These are phyloP conservation scores for Aulostomus chinensis DNA, from an alignment of 2,797 vertebrate genomes.

Conservation along the genomic window DNA sequence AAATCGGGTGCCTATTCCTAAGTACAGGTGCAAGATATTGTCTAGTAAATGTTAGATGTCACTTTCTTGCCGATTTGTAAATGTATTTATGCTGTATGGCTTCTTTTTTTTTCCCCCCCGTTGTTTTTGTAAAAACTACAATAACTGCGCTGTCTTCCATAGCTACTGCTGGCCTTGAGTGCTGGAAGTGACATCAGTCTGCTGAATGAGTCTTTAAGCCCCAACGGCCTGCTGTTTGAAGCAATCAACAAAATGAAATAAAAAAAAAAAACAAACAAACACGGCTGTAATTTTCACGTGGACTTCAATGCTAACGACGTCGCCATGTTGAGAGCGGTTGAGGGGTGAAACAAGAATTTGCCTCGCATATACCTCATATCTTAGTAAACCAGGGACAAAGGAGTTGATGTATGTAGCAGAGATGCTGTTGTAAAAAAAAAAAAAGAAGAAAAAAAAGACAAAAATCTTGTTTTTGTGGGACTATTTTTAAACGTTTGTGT, in stretches of 20 bases:
- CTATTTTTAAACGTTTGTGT: conserved; percentile 56
- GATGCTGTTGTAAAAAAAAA: conserved; percentile 79
- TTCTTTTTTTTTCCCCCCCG: conserved; percentile 10
- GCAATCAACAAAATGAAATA: conserved; percentile 69
- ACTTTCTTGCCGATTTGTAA: conserved; percentile 57
- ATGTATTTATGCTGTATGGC: conserved; percentile 55
- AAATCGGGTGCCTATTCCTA: conserved; percentile 63
- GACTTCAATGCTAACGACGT: conserved; percentile 40
- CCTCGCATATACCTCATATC: conserved; percentile 83
- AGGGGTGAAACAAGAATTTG: conserved; percentile 42
- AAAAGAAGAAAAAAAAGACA: conserved; percentile 13
- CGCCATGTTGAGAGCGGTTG: conserved; percentile 51
- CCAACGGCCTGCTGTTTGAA: conserved; percentile 53
- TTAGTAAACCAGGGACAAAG: conserved; percentile 75
- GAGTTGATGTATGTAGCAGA: conserved; percentile 84
- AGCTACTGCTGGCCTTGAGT: conserved; percentile 55
- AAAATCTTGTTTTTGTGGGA: conserved; percentile 46
- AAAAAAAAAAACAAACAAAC: too few relatives aligned
- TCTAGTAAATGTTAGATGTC: conserved; percentile 60
- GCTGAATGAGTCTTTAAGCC: conserved; percentile 43
- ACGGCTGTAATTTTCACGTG: conserved; percentile 55
- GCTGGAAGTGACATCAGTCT: conserved; percentile 58
- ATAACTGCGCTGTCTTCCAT: conserved; percentile 76
- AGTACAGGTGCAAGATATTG: conserved; percentile 53
- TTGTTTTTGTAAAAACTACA: conserved; percentile 47